Conservation (phyloP, 2,113 vertebrate genomes). For the Plotosus lineatus region DNA sequence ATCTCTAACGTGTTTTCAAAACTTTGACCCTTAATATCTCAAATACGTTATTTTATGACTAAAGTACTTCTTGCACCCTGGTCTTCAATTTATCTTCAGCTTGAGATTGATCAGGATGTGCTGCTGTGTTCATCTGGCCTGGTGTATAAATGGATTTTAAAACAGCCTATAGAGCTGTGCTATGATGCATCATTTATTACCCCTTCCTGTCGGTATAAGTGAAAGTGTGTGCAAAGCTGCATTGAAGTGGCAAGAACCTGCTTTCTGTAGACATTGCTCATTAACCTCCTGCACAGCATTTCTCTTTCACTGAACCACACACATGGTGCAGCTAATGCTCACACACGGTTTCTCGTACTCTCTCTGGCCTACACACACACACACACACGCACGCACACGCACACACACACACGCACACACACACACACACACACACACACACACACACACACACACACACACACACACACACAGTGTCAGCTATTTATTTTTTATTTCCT, state of each 20-base stretch:
- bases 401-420: background rate
- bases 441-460: too few species aligned
- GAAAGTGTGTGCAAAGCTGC: background rate
- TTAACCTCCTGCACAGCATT: slow-evolving; percentile 12
- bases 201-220: slow-evolving; percentile 8
- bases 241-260: background rate
- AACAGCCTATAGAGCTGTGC: background rate
- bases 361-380: background rate
- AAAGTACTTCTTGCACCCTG: too few species aligned
- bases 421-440: background rate
- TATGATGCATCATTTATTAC: background rate
- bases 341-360: background rate
- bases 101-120: background rate
- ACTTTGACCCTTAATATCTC: too few species aligned
- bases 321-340: slow-evolving; percentile 10
- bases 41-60: too few species aligned
- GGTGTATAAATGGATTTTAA: background rate
- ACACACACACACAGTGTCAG: too few species aligned
- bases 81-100: background rate
- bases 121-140: background rate
- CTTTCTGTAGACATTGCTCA: background rate
- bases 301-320: background rate
- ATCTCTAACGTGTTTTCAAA: too few species aligned
- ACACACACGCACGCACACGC: background rate
- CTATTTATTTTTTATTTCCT: too few species aligned